Evolutionary conservation across 2,888 invertebrate species (phyloP), one percentile per base, ranked within the genome.

Genomic region (Allacma fusca): DNA sequence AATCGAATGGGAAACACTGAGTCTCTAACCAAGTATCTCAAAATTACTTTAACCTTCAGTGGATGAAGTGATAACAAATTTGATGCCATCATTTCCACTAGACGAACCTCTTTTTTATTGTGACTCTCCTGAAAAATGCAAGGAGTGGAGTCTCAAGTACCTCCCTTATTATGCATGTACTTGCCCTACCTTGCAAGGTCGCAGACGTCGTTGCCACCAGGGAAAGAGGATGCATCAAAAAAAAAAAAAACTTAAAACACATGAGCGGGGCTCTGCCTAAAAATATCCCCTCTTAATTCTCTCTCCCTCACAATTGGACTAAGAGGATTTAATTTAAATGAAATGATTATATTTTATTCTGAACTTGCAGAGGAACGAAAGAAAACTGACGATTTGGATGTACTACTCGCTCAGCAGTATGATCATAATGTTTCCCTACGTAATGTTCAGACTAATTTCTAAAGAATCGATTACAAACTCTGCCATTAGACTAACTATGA

Each of bases 311-410:
- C n/a, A n/a, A n/a, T n/a, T n/a, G n/a, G n/a, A n/a, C n/a, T n/a
- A n/a, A n/a, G n/a, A n/a, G n/a, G n/a, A n/a, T n/a, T n/a, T n/a
- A n/a, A n/a, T n/a, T n/a, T n/a, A n/a, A n/a, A 40, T 40, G 13
- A 40, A 40, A 67, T 43, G 23, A 69, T 28, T n/a, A 69, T 23
- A 9, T 43, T 21, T 40, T 23, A n/a, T 69, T 69, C 40, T 21
- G 23, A 29, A 16, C 23, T 65, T 29, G 2, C 76, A 76, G 76
- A 59, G 71, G 19, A 76, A 76, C 69, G 76, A 76, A 40, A 50
- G 76, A 43, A 76, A 76, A 43, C 26, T 76, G 26, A 44, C 57
- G 16, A 71, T 69, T 5, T 76, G 76, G 76, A n/a, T 76, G 43
- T 70, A 71, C 64, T 76, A 65, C 43, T 34, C 62, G 13, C 34